These are phyloP conservation scores for Calosoma granatense DNA, from an alignment of 1,140 invertebrate species.

Conservation along the genomic window DNA sequence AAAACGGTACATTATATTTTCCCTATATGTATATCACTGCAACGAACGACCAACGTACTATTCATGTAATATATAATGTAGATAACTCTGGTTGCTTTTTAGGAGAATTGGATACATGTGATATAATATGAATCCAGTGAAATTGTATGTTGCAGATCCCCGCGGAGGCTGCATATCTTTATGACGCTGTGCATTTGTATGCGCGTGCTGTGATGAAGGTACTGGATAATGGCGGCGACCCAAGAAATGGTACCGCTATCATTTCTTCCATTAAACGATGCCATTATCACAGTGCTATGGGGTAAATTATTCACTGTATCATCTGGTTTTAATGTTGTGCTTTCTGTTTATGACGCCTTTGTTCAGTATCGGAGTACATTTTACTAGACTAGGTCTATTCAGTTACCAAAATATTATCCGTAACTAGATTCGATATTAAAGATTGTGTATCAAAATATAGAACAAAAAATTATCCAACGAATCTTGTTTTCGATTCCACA, in stretches of 20 bases:
- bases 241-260: constrained; percentile 61
- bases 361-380: too few relatives aligned
- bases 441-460: too few relatives aligned
- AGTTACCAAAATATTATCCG: too few relatives aligned
- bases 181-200: constrained; percentile 81
- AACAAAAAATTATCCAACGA: too few relatives aligned
- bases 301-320: constrained; percentile 43
- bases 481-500: too few relatives aligned
- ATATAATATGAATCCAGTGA: background rate
- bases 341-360: too few relatives aligned
- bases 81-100: background rate
- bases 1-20: constrained; percentile 50
- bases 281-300: constrained; percentile 75
- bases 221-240: constrained; percentile 50
- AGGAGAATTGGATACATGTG: background rate
- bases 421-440: too few relatives aligned
- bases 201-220: constrained; percentile 60
- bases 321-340: too few relatives aligned
- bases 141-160: constrained; percentile 52
- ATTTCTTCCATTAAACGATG: constrained; percentile 58
- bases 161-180: constrained; percentile 83
- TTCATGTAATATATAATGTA: too few relatives aligned
- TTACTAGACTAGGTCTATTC: too few relatives aligned
- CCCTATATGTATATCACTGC: background rate
- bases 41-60: background rate